A percentile compares a stretch with the other conserved stretches of the same genome.
phyloP scores from a whole-genome alignment of 2,888 invertebrate genomes.

The Eugnorisma glareosa region DNA sequence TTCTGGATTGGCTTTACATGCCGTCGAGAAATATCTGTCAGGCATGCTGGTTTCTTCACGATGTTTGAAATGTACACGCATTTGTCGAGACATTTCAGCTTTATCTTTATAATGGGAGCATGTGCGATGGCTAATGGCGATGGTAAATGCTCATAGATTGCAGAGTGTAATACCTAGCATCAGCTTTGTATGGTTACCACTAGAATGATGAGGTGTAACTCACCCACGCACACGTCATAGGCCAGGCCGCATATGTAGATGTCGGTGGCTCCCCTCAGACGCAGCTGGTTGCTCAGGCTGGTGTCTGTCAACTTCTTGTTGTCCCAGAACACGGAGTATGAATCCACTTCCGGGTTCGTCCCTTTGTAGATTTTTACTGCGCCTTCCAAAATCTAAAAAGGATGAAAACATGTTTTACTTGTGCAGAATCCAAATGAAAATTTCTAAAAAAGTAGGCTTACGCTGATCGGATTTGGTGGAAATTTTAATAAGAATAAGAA shows the following conservation, averaged over 20 bases:
- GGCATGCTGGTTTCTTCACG: too few relatives aligned
- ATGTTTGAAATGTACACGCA: too few relatives aligned
- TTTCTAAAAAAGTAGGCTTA: background rate
- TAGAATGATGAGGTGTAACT: background rate
- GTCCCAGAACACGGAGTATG: constrained; percentile 99
- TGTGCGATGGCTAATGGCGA: too few relatives aligned
- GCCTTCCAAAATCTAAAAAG: constrained; percentile 92
- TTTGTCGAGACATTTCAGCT: too few relatives aligned
- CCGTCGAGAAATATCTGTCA: too few relatives aligned
- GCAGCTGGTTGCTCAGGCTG: constrained; percentile 94
- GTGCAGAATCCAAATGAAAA: background rate
- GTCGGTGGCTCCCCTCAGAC: constrained; percentile 95
- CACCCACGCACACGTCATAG: constrained; percentile 97
- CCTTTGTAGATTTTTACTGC: constrained; percentile 97
- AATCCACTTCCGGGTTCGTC: constrained; percentile 98
- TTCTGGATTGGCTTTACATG: too few relatives aligned
- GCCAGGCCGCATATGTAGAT: constrained; percentile 98
- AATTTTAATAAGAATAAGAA: too few relatives aligned
- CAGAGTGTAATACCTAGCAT: too few relatives aligned
- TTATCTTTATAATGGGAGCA: too few relatives aligned
- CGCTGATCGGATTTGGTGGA: too few relatives aligned
- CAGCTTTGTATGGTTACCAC: too few relatives aligned
- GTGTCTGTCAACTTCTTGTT: constrained; percentile 98
- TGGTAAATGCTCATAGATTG: too few relatives aligned
- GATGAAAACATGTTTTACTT: background rate